A percentile compares a stretch with the other conserved stretches of the same genome.
These are phyloP conservation scores for Lacerta agilis DNA, from an alignment of 2,797 vertebrate species.

Conservation along the genomic window DNA sequence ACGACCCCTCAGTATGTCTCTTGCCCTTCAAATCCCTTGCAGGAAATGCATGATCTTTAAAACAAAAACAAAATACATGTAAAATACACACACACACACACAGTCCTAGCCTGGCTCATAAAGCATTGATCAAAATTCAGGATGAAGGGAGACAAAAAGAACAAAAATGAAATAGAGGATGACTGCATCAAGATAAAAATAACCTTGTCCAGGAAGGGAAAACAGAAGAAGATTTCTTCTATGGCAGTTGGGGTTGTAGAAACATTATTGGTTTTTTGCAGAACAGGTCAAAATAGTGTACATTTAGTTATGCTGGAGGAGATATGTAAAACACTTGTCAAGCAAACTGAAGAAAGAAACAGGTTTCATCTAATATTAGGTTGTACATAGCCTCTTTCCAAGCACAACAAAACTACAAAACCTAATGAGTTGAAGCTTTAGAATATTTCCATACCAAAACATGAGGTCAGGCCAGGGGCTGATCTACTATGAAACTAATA, in stretches of 20 bases:
- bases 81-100: too few relatives aligned
- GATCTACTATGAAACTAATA: too few relatives aligned
- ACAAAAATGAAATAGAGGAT: conserved; percentile 45
- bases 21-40: conserved; percentile 49
- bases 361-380: conserved; percentile 16
- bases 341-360: conserved; percentile 34
- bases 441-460: background rate
- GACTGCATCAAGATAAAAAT: conserved; percentile 57
- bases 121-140: conserved; percentile 44
- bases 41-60: conserved; percentile 43
- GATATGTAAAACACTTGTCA: conserved; percentile 27
- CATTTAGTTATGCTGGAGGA: conserved; percentile 45
- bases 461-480: background rate
- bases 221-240: conserved; percentile 54
- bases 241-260: conserved; percentile 42
- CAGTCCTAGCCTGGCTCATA: conserved; percentile 9
- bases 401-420: background rate
- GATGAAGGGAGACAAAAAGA: conserved; percentile 3
- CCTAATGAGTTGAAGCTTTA: background rate
- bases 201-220: conserved; percentile 51
- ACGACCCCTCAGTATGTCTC: conserved; percentile 45
- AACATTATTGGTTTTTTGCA: conserved; percentile 37
- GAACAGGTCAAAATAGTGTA: conserved; percentile 30
- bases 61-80: background rate
- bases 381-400: conserved; percentile 1